Conservation (phyloP, 2,888 invertebrate species). For the Amphipoea oculea region DNA sequence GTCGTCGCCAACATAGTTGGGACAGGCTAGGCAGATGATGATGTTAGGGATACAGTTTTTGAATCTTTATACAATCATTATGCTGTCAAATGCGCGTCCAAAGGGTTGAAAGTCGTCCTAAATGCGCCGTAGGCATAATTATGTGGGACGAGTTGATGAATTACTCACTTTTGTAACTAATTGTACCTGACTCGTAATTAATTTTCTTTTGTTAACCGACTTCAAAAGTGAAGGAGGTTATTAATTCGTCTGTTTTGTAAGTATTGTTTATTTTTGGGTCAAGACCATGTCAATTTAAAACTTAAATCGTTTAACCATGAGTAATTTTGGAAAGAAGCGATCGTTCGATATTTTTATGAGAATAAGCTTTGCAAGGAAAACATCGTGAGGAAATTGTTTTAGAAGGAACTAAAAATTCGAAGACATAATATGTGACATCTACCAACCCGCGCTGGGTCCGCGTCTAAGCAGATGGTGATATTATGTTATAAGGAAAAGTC, state of each 20-base stretch:
- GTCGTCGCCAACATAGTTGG: not conserved
- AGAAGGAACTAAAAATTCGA: too few relatives aligned
- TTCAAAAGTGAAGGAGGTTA: conserved; percentile 25
- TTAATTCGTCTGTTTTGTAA: conserved; percentile 11
- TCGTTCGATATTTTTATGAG: not conserved
- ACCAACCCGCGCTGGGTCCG: too few relatives aligned
- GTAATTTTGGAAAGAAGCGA: not conserved
- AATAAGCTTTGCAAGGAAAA: not conserved
- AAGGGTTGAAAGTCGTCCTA: not conserved
- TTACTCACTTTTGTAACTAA: not conserved
- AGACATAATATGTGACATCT: too few relatives aligned
- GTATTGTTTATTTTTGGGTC: conserved; percentile 30
- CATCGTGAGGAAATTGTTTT: too few relatives aligned
- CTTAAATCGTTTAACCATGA: conserved; percentile 8
- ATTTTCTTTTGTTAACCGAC: conserved; percentile 28
- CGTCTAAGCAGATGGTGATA: too few relatives aligned
- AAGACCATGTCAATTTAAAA: conserved; percentile 19
- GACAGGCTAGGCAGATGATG: not conserved
- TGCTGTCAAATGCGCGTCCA: not conserved
- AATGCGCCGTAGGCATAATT: too few relatives aligned
- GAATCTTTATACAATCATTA: not conserved
- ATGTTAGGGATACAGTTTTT: not conserved
- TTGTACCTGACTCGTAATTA: conserved; percentile 4
- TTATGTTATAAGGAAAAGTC: too few relatives aligned
- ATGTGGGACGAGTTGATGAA: not conserved